Base-by-base conservation (phyloP, 2,113 vertebrate species). In the Scolopax mira region DNA sequence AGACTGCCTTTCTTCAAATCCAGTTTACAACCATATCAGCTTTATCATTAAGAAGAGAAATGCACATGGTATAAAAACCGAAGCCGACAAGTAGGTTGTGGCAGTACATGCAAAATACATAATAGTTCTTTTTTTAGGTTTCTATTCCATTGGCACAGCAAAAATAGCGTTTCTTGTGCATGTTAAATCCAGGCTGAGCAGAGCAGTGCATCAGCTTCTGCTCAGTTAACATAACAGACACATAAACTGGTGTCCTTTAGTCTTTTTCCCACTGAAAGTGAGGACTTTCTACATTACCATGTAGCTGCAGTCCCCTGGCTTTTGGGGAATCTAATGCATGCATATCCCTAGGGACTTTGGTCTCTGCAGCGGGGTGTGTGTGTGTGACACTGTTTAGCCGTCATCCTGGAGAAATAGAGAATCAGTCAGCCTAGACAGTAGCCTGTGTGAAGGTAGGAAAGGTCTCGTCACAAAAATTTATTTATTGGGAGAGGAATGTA, bases 221-320 rank as follows among this genome's bases (percentile, higher is more conserved):
- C 69, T 57, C 57, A 41, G 23, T 49, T 73, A 75, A 85, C 24
- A 6, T 4, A 79, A 48, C 60, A 35, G 58, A 24, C 24, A n/a
- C 22, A 64, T 51, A 54, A 70, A 14, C 18, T 48, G 23, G 12
- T 75, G 51, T 21, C 22, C 35, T 80, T 78, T 15, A 42, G 33
- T 51, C 60, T 67, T 86, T 51, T 35, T 77, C 37, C 18, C 6
- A 22, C 54, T 57, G 19, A 5, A 17, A 46, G 55, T 2, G 10
- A 78, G 55, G 35, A 28, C 35, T 60, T 28, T 52, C 41, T 30
- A 44, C 1, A 0, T 24, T 24, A 17, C 11, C 1, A 1, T 1
- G 6, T 14, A 65, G 72, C 82, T 66, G 67, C 25, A 41, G 37
- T 33, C 44, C 61, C 21, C 12, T 18, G 7, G 9, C 25, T n/a